Evolutionary conservation across 2,113 vertebrate species (phyloP).

Genomic region (Fregata magnificens): DNA sequence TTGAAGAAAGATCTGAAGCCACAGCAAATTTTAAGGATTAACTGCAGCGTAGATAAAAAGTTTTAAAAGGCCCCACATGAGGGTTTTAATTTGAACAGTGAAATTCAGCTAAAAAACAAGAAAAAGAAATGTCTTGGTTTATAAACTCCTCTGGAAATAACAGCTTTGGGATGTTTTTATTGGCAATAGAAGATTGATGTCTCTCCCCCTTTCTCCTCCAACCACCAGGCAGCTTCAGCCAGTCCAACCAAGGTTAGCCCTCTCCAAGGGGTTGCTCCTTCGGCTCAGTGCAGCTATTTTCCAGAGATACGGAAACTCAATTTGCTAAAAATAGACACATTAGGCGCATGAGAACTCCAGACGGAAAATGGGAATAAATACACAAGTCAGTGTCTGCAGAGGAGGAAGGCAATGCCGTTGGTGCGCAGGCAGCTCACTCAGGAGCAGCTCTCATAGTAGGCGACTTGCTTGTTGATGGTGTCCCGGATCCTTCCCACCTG

Average conservation of each 20-base stretch:
- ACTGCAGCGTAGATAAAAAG: neutral
- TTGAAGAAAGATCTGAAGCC: neutral
- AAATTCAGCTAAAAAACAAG: neutral
- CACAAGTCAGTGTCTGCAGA: neutral
- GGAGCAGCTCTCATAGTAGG: constrained; percentile 72
- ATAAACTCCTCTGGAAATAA: neutral
- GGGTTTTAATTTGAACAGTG: neutral
- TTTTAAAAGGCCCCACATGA: neutral
- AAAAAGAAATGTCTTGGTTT: neutral
- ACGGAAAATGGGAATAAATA: neutral
- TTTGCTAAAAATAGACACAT: neutral
- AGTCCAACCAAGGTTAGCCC: neutral
- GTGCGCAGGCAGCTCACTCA: neutral
- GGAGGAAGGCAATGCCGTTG: neutral
- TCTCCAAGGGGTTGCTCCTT: neutral
- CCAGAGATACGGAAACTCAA: neutral
- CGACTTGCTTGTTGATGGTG: constrained; percentile 64
- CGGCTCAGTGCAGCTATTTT: neutral
- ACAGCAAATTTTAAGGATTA: neutral
- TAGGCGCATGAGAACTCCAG: neutral
- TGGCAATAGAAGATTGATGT: neutral
- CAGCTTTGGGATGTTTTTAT: neutral
- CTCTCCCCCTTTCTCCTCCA: neutral
- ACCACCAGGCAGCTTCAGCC: neutral
- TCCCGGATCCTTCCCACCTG: constrained; percentile 69